A percentile compares a stretch with the other conserved stretches of the same genome.
These are phyloP conservation scores for Paramacrobiotus metropolitanus DNA, from an alignment of 1,140 invertebrate species.

Conservation along the genomic window DNA sequence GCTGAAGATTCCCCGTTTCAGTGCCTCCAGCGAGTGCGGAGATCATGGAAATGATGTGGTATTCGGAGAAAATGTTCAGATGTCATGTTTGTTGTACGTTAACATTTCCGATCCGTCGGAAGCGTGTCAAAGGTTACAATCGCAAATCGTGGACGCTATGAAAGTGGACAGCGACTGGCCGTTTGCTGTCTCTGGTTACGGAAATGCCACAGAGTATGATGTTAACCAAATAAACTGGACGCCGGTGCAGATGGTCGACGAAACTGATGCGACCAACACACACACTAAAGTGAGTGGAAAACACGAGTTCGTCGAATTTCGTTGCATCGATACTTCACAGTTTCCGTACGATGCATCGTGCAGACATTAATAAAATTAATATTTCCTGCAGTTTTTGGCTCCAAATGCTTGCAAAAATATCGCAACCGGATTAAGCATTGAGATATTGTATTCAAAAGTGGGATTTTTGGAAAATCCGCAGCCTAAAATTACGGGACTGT, in stretches of 20 bases:
- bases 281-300: no score
- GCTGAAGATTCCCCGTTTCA: no score
- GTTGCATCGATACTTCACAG: neutral
- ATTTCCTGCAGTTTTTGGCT: neutral
- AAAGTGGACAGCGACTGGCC: neutral
- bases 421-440: conserved; percentile 26
- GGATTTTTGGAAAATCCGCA: conserved; percentile 25
- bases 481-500: conserved; percentile 28
- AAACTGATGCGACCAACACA: no score
- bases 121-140: neutral
- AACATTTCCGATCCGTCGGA: neutral
- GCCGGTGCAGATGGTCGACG: no score
- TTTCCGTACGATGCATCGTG: neutral
- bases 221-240: neutral
- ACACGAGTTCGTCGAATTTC: no score
- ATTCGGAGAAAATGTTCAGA: neutral
- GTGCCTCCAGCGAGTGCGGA: no score
- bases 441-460: conserved; percentile 25
- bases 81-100: neutral
- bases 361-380: neutral
- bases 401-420: conserved; percentile 22
- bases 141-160: neutral
- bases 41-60: no score
- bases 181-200: neutral
- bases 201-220: neutral